Conservation (phyloP, 2,797 vertebrate species). For the Sparus aurata region DNA sequence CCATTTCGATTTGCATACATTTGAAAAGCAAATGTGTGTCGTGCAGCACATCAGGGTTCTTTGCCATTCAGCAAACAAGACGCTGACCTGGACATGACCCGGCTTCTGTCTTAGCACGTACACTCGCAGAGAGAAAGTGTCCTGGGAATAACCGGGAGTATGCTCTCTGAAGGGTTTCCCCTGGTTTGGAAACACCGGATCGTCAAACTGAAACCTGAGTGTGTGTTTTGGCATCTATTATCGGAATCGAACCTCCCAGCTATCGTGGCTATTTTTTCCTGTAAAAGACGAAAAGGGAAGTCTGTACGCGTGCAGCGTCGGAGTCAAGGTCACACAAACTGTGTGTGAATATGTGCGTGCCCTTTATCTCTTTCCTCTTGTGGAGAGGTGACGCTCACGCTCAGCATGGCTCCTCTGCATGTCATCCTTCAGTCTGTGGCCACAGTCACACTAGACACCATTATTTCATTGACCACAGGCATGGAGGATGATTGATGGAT, state of each 20-base stretch:
- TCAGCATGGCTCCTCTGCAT: conserved; percentile 23
- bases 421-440: conserved; percentile 27
- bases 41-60: conserved; percentile 33
- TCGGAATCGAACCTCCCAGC: conserved; percentile 44
- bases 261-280: conserved; percentile 42
- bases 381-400: conserved; percentile 36
- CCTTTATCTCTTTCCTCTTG: conserved; percentile 49
- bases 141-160: conserved; percentile 46
- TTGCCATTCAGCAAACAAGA: conserved; percentile 55
- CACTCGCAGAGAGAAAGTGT: conserved; percentile 12
- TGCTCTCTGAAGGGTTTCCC: conserved; percentile 27
- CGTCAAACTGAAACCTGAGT: conserved; percentile 18
- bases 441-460: conserved; percentile 9
- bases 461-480: conserved; percentile 35
- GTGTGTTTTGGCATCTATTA: conserved; percentile 49
- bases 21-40: conserved; percentile 68
- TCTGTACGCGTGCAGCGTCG: conserved; percentile 23
- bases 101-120: conserved; percentile 17
- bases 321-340: conserved; percentile 63
- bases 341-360: conserved; percentile 8
- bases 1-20: conserved; percentile 67
- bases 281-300: conserved; percentile 54
- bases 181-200: conserved; percentile 29
- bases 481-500: conserved; percentile 46
- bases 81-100: conserved; percentile 64